Base-by-base conservation (phyloP, 2,888 invertebrate species). In the Polymixis lichenea region DNA sequence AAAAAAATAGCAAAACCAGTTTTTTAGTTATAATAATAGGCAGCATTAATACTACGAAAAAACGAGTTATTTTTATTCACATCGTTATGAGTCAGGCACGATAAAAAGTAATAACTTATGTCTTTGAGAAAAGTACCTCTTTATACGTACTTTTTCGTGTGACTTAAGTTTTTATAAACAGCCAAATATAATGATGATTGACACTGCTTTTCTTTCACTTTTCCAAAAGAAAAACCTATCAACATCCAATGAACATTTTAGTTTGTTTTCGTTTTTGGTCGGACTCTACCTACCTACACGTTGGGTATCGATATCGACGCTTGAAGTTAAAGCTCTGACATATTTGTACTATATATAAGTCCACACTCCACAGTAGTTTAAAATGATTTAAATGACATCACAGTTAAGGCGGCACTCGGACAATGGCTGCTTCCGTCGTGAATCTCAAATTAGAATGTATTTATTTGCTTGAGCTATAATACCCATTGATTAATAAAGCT, bases 381-480 rank as follows among this genome's bases (percentile, higher is more conserved):
- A 65, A 69, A 56, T 62, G 56, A 56, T 80, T 56, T 53, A 74
- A 62, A 68, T 80, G 32, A 75, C 56, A 56, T 75, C 78, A 78
- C 56, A 81, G 58, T 38, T 11, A 65, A 65, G 82, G n/a, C 64
- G 76, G 60, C 82, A 69, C 25, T 67, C 17, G 43, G 56, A 78
- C 56, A 68, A 60, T 75, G 60, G 55, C 25, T 65, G 22, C 65
- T 65, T 78, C 49, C 68, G 46, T 53, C 56, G 61, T 83, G 78
- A 65, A 49, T 72, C 49, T 77, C 64, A 71, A 72, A 65, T 72
- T 83, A 77, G 65, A 82, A 73, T 64, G 28, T 28, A 61, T 61
- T 56, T 77, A 74, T 80, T 86, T 77, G 75, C 68, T 69, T 53
- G 38, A 43, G 51, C 38, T 68, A 68, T 65, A 13, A 60, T 75